These are phyloP conservation scores for Nomada lathburiana DNA, from an alignment of 2,888 invertebrate genomes.

Conservation along the genomic window DNA sequence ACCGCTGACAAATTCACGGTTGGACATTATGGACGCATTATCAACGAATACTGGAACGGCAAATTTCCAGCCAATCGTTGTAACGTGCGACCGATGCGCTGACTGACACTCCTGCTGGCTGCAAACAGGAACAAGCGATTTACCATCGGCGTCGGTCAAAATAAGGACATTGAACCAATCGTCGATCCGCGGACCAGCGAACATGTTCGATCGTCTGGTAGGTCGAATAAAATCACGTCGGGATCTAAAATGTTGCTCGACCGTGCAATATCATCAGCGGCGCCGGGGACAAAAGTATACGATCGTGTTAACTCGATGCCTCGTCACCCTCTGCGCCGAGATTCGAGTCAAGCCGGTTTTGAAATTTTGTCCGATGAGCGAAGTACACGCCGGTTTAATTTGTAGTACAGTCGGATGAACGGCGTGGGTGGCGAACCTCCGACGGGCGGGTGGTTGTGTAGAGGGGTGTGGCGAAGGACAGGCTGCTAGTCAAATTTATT, in stretches of 20 bases:
- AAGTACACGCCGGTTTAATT: conserved; percentile 73
- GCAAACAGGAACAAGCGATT: not conserved
- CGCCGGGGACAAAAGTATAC: conserved; percentile 52
- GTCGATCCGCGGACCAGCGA: not conserved
- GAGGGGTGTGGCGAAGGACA: conserved; percentile 32
- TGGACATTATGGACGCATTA: conserved; percentile 40
- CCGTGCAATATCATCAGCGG: conserved; percentile 33
- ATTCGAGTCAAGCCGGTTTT: conserved; percentile 71
- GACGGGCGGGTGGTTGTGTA: conserved; percentile 5
- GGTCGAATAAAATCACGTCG: not conserved
- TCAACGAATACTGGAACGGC: conserved; percentile 28
- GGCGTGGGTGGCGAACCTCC: conserved; percentile 43
- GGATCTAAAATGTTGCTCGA: conserved; percentile 34
- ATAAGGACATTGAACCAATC: too few species aligned
- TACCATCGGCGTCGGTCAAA: not conserved
- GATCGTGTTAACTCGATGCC: conserved; percentile 71
- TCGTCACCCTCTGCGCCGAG: conserved; percentile 70
- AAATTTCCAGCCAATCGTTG: conserved; percentile 20
- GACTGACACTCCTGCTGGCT: not conserved
- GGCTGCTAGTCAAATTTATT: conserved; percentile 70
- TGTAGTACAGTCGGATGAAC: conserved; percentile 67
- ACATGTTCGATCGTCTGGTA: not conserved
- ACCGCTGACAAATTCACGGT: conserved; percentile 56
- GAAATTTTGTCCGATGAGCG: conserved; percentile 74
- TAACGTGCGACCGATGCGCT: not conserved